Percentiles rank a stretch among this genome's conserved stretches.
These are phyloP conservation scores for Oreonectes daqikongensis DNA, from an alignment of 2,797 vertebrate genomes.

Conservation along the genomic window DNA sequence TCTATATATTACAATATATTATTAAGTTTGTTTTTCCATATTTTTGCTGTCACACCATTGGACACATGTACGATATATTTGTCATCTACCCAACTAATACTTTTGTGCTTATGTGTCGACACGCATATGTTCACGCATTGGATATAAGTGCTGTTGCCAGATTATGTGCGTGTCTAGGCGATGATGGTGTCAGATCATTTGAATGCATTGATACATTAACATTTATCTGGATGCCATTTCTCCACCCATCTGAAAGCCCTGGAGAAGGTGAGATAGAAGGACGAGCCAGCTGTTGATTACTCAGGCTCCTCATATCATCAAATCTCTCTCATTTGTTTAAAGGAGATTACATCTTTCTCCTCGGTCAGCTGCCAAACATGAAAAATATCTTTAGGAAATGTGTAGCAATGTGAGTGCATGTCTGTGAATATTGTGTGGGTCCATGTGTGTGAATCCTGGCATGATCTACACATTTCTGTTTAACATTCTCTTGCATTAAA, in stretches of 20 bases:
- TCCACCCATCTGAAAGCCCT: slow-evolving; percentile 26
- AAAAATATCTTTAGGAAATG: slow-evolving; percentile 54
- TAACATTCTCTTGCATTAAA: too few species aligned
- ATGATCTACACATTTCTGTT: too few species aligned
- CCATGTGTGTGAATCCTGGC: too few species aligned
- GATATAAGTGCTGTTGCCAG: slow-evolving; percentile 20
- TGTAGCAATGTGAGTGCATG: slow-evolving; percentile 30
- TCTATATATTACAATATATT: too few species aligned
- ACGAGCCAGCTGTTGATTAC: slow-evolving; percentile 48
- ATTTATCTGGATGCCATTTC: slow-evolving; percentile 23
- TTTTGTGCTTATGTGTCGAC: background rate
- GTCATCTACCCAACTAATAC: too few species aligned
- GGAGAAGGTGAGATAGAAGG: slow-evolving; percentile 29
- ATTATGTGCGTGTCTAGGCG: too few species aligned
- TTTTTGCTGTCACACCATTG: too few species aligned
- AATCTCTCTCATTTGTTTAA: slow-evolving; percentile 56
- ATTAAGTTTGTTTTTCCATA: too few species aligned
- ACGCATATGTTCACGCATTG: background rate
- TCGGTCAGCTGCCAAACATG: slow-evolving; percentile 58
- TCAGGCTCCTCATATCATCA: slow-evolving; percentile 48
- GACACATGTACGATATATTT: too few species aligned
- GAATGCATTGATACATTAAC: slow-evolving; percentile 40
- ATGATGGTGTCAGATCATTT: slow-evolving; percentile 38
- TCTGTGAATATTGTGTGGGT: slow-evolving; percentile 15
- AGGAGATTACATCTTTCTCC: slow-evolving; percentile 60